A percentile compares a stretch with the other conserved stretches of the same genome.
Evolutionary conservation across 2,797 vertebrate genomes (phyloP).

Genomic region (Staurois parvus): DNA sequence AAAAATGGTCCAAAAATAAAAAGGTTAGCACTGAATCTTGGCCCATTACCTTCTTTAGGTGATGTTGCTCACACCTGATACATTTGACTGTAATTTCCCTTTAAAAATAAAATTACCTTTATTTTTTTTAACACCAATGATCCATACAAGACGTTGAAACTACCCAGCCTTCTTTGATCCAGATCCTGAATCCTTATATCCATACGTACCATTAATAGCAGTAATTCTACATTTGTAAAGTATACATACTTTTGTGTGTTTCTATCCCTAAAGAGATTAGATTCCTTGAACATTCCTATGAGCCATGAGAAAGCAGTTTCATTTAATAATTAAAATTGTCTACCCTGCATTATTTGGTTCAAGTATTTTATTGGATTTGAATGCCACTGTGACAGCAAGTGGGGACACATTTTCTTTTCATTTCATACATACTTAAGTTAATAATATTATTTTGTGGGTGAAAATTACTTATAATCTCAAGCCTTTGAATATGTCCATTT

Average conservation of each 20-base stretch:
- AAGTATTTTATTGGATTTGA: neutral
- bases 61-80: too few relatives aligned
- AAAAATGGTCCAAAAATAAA: too few relatives aligned
- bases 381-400: neutral
- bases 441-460: neutral
- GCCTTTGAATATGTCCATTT: constrained; percentile 1
- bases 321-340: neutral
- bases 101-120: neutral
- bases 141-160: too few relatives aligned
- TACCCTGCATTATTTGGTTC: neutral
- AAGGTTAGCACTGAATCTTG: too few relatives aligned
- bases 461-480: constrained; percentile 13
- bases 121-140: neutral
- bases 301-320: neutral
- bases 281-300: neutral
- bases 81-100: too few relatives aligned
- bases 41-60: too few relatives aligned
- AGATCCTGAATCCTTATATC: neutral
- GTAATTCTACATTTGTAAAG: neutral
- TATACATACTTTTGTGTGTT: neutral
- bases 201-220: neutral
- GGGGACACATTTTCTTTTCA: neutral
- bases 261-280: neutral
- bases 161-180: neutral
- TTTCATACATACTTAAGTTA: neutral